Evolutionary conservation across 2,113 vertebrate genomes (phyloP).

Genomic region (Rousettus leschenaultii): DNA sequence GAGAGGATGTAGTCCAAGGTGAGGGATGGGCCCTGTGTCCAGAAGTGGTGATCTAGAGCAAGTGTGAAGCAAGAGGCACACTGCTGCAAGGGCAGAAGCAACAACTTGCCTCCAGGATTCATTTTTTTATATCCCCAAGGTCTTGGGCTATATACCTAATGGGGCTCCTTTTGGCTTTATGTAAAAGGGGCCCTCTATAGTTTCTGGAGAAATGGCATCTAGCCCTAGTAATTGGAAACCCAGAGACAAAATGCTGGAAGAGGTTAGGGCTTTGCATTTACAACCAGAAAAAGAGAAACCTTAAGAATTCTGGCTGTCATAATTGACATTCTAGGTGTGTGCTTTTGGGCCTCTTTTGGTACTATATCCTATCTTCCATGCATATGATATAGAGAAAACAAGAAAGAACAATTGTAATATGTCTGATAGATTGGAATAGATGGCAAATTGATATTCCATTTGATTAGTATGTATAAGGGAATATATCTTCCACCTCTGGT

Average conservation of each 20-base stretch:
- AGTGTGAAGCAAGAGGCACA: too few species aligned
- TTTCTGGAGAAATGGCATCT: neutral
- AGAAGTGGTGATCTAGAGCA: fast-evolving
- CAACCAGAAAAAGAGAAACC: neutral
- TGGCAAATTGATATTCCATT: too few species aligned
- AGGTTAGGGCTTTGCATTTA: neutral
- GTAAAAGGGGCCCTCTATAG: fast-evolving
- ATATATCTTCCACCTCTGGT: neutral
- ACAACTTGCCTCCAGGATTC: neutral
- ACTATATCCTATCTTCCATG: neutral
- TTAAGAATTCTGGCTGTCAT: neutral
- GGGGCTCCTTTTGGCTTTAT: neutral
- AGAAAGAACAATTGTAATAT: neutral
- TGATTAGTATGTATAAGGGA: neutral
- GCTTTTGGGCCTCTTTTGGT: neutral
- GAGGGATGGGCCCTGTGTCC: neutral
- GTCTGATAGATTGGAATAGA: neutral
- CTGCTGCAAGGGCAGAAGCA: neutral
- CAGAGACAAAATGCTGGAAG: neutral
- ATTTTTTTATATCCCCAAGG: neutral
- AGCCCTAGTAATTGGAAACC: neutral
- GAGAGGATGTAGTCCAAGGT: slow-evolving; percentile 90
- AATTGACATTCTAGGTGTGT: neutral
- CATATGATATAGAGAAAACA: neutral
- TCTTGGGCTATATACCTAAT: neutral